Percentiles rank a stretch among this genome's conserved stretches.
Conservation (phyloP, 2,113 vertebrate species). For the Catharus minimus region DNA sequence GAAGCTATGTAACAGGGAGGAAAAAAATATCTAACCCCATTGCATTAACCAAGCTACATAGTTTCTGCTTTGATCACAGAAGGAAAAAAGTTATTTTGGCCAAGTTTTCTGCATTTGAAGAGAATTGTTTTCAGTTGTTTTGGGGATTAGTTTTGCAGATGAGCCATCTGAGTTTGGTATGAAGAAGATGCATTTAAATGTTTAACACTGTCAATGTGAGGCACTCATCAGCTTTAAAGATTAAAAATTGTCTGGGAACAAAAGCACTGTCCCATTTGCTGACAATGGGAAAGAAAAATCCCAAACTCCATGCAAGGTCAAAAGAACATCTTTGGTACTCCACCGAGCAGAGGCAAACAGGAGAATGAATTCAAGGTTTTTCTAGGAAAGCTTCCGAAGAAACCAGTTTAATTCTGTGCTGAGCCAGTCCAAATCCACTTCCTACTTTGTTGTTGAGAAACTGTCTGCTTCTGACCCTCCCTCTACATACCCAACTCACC, state of each 20-base stretch:
- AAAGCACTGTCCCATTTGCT: not conserved
- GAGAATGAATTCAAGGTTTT: not conserved
- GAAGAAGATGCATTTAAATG: not conserved
- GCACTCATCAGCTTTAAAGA: constrained; percentile 4
- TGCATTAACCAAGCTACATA: not conserved
- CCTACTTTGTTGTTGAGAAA: not conserved
- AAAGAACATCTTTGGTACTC: not conserved
- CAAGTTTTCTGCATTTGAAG: not conserved
- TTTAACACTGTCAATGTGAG: constrained; percentile 4
- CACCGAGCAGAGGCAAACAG: not conserved
- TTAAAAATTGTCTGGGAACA: not conserved
- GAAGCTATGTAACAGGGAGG: not conserved
- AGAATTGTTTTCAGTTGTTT: constrained; percentile 25
- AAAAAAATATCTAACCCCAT: not conserved
- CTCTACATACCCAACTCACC: not conserved
- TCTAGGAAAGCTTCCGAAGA: not conserved
- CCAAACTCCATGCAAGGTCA: not conserved
- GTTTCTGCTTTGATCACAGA: constrained; percentile 26
- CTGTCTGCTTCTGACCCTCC: not conserved
- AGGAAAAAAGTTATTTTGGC: constrained; percentile 14
- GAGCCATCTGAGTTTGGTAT: constrained; percentile 8
- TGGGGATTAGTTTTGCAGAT: constrained; percentile 18
- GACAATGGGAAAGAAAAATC: not conserved
- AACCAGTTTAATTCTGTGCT: not conserved
- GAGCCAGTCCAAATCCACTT: not conserved